These are phyloP conservation scores for Lycocorax pyrrhopterus DNA, from an alignment of 2,113 vertebrate species.

Conservation along the genomic window DNA sequence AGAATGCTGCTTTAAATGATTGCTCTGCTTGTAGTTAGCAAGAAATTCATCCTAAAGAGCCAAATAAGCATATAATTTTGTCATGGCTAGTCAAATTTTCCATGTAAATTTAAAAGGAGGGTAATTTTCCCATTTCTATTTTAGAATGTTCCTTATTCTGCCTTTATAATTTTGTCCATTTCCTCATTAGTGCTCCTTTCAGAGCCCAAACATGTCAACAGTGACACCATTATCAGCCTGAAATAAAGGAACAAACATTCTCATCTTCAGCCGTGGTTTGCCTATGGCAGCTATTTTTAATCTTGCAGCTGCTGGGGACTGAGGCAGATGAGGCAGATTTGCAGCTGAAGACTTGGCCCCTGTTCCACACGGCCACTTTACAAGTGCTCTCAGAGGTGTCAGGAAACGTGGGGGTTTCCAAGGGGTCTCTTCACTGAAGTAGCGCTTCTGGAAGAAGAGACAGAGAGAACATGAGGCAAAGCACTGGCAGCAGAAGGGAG, in stretches of 20 bases:
- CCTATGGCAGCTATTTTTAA: conserved; percentile 16
- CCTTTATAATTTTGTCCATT: conserved; percentile 25
- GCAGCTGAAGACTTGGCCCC: background rate
- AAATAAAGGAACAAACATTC: conserved; percentile 16
- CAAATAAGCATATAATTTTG: conserved; percentile 41
- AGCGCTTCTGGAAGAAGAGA: background rate
- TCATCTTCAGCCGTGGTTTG: background rate
- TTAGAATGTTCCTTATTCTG: conserved; percentile 14
- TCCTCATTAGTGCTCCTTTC: conserved; percentile 48
- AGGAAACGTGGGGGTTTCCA: background rate
- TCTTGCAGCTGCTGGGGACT: conserved; percentile 24
- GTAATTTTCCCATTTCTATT: conserved; percentile 26
- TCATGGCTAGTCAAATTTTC: conserved; percentile 31
- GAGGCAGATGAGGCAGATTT: background rate
- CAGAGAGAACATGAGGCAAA: background rate
- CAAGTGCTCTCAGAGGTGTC: background rate
- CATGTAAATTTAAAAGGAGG: background rate
- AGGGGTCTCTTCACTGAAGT: background rate
- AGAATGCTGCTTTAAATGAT: conserved; percentile 25
- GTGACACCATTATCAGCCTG: background rate
- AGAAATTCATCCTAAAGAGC: conserved; percentile 16
- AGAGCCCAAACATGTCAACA: conserved; percentile 42
- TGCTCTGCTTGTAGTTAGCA: conserved; percentile 37
- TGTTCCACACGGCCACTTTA: background rate
- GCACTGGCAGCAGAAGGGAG: background rate